Conservation (phyloP, 2,113 vertebrate species). For the Zosterops japonicus region DNA sequence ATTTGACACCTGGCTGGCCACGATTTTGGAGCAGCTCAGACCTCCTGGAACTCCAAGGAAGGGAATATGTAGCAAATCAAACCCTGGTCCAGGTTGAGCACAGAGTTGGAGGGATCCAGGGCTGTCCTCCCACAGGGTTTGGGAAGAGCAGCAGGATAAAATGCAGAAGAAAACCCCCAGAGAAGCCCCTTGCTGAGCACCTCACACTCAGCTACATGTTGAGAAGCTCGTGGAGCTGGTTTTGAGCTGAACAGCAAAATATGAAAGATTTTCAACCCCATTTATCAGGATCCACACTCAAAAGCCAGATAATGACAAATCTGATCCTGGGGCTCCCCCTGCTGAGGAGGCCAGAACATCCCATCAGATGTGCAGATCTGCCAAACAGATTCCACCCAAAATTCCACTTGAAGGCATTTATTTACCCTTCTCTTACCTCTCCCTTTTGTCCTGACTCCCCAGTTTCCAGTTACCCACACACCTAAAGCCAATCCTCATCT, state of each 20-base stretch:
- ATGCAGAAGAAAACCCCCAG: background rate
- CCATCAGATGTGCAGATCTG: background rate
- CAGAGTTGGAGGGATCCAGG: background rate
- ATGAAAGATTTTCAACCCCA: fast-evolving
- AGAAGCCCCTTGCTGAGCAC: background rate
- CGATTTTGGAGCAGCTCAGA: background rate
- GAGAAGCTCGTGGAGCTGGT: background rate
- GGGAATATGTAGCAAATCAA: fast-evolving
- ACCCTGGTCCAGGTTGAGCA: background rate
- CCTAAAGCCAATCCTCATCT: background rate
- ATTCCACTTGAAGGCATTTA: background rate
- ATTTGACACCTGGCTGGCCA: background rate
- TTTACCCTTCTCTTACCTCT: background rate
- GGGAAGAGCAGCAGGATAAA: background rate
- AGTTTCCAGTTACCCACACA: background rate
- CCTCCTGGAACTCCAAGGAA: background rate
- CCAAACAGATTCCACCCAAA: background rate
- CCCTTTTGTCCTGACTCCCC: background rate
- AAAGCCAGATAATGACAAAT: background rate
- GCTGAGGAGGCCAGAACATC: conserved; percentile 15
- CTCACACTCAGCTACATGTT: fast-evolving
- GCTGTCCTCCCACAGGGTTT: fast-evolving
- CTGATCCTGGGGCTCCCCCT: conserved; percentile 59
- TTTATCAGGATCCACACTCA: fast-evolving
- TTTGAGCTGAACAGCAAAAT: background rate